Percentiles rank a stretch among this genome's conserved stretches.
Evolutionary conservation across 2,113 vertebrate species (phyloP).

Genomic region (Uropsilus gracilis): DNA sequence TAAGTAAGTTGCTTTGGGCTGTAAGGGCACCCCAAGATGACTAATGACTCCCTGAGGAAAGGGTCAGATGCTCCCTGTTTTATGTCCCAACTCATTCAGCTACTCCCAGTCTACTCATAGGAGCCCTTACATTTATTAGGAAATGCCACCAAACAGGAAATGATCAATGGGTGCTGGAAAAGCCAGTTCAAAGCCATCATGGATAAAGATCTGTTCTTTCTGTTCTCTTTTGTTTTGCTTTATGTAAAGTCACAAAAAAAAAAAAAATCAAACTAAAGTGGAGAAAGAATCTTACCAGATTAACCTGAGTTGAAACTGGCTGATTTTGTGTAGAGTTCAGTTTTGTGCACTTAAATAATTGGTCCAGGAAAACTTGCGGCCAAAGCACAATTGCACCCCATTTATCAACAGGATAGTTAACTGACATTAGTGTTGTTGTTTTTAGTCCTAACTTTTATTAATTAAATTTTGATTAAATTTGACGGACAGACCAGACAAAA

Average conservation of each 20-base stretch:
- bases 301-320: neutral
- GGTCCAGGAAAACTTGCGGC: neutral
- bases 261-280: neutral
- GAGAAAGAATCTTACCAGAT: neutral
- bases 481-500: neutral
- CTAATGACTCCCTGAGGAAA: neutral
- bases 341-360: neutral
- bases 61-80: neutral
- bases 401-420: neutral
- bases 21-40: neutral
- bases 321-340: neutral
- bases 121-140: conserved; percentile 8
- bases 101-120: neutral
- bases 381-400: neutral
- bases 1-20: neutral
- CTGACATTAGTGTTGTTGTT: neutral
- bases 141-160: neutral
- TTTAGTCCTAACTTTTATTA: neutral
- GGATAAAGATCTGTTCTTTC: neutral
- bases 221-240: neutral
- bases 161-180: neutral
- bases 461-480: neutral
- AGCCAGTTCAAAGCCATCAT: neutral
- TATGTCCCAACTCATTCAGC: neutral
- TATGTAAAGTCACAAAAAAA: neutral